Base-by-base conservation (phyloP, 2,797 vertebrate species). In the Dryobates pubescens region DNA sequence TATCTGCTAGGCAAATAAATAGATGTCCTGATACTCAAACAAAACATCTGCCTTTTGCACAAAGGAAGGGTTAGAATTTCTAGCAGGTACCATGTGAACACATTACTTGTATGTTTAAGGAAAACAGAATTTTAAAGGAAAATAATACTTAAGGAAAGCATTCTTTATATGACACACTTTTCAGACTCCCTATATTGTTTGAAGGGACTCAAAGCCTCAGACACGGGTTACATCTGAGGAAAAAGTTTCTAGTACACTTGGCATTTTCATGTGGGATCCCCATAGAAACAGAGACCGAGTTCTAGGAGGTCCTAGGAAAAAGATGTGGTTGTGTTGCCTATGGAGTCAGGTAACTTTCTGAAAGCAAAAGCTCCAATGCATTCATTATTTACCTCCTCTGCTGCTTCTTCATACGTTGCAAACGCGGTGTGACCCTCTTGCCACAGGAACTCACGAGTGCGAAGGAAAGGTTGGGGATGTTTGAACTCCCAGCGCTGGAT, bases 361-460 rank as follows among this genome's bases (percentile, higher is more conserved):
- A 89, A 90, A 88, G 67, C 29, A 89, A 53, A 83, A 83, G 36
- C 23, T 76, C 16, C 29, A 86, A 18, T 3, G 5, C 7, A 43
- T 49, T 71, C 57, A 10, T 3, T 51, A 76, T 71, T 49, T 96
- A 99, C 99, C 98, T 99, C 99, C 81, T 98, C 98, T 58, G 97
- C 97, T 36, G 99, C 99, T 94, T 99, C 99, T 94, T 99, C 99
- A 38, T 98, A 98, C 3, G 98, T 99, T 72, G 99, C 99, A 72
- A 99, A 99, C 6, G 98, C 99, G 0, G 99, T 99, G 93, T 99
- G 99, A 59, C 99, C 99, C 86, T 99, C 99, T 90, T 99, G 99
- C 99, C 99, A 99, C 45, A 99, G 98, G 97, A 99, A 99, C 96
- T 99, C 99, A 74, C 99, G 98, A 32, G 99, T 99, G 88, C 99